These are phyloP conservation scores for Alces alces DNA, from an alignment of 2,113 vertebrate genomes.

Conservation along the genomic window DNA sequence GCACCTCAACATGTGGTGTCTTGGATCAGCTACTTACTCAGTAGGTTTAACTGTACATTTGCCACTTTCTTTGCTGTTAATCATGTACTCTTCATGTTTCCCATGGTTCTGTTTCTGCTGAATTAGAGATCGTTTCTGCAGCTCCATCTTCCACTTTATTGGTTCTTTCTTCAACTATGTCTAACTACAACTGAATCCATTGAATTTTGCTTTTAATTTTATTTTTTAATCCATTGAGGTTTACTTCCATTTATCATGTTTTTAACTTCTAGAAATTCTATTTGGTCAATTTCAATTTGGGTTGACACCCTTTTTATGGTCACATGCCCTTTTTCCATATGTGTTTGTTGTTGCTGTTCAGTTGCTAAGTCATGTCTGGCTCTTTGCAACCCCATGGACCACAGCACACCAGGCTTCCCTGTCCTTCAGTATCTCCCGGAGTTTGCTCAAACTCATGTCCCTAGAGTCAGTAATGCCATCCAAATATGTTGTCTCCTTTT, in stretches of 20 bases:
- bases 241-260: neutral
- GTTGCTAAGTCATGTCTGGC: neutral
- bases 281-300: neutral
- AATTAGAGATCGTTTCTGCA: neutral
- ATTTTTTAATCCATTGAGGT: neutral
- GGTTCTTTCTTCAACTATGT: neutral
- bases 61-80: neutral
- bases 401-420: neutral
- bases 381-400: neutral
- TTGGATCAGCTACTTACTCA: neutral
- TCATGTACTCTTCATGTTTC: accelerated
- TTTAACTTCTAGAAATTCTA: neutral
- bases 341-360: neutral
- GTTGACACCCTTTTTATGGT: neutral
- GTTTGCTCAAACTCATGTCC: neutral
- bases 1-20: neutral
- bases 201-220: neutral
- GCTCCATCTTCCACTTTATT: neutral
- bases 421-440: neutral
- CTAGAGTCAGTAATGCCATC: neutral
- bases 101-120: neutral
- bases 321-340: neutral
- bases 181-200: neutral
- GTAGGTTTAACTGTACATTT: too few relatives aligned
- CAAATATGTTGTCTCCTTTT: neutral